Evolutionary conservation across 2,888 invertebrate species (phyloP).

Genomic region (Iselma pallidipennis): DNA sequence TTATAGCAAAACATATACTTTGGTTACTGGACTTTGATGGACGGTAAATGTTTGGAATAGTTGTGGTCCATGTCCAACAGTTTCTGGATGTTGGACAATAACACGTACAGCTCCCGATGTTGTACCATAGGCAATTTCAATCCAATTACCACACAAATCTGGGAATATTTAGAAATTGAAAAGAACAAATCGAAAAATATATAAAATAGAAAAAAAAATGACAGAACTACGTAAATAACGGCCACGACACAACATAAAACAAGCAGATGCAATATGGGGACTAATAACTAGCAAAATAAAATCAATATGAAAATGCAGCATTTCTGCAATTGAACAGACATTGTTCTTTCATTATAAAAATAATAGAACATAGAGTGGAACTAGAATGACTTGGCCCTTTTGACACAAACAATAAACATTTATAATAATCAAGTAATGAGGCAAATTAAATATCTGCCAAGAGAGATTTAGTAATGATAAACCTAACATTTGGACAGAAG

Average conservation of each 20-base stretch:
- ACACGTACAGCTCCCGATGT: constrained; percentile 94
- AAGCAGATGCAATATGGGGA: constrained; percentile 23
- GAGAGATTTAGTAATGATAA: too few species aligned
- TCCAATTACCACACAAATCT: constrained; percentile 98
- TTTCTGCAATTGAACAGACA: neutral
- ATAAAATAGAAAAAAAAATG: neutral
- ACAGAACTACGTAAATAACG: neutral
- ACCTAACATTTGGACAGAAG: too few species aligned
- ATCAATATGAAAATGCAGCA: constrained; percentile 6
- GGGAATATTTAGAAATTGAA: constrained; percentile 29
- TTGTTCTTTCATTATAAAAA: too few species aligned
- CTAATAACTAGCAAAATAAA: too few species aligned
- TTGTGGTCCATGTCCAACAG: constrained; percentile 97
- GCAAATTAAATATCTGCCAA: too few species aligned
- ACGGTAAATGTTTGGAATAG: constrained; percentile 98
- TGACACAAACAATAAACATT: too few species aligned
- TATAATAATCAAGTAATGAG: too few species aligned
- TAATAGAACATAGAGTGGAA: too few species aligned
- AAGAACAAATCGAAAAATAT: neutral
- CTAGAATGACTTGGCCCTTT: too few species aligned
- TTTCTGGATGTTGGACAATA: constrained; percentile 98
- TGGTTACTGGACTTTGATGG: constrained; percentile 93
- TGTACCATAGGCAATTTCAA: constrained; percentile 99
- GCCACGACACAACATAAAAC: constrained; percentile 7
- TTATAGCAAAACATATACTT: too few species aligned